Base-by-base conservation (phyloP, 1,140 invertebrate species). In the Eumeta japonica region DNA sequence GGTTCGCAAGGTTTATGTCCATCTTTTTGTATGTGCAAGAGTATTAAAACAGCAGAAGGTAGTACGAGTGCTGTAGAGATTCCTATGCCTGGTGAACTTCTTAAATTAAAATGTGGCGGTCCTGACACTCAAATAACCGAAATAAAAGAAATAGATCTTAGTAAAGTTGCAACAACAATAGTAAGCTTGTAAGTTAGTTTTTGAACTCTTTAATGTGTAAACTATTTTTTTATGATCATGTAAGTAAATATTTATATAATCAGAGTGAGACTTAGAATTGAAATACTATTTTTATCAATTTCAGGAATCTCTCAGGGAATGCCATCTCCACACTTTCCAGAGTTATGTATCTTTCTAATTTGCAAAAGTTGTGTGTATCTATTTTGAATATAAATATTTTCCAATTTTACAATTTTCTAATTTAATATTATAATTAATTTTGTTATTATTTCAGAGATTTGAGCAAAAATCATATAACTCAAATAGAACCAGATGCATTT, bases 401-500 rank as follows among this genome's bases (percentile, higher is more conserved):
- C 46, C 19, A 12, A 27, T 20, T 19, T 43, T 37, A 11, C 12
- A n/a, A 38, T 28, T 38, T 16, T 36, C 31, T 44, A 24, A 28
- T 15, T 34, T 34, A 5, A 34, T 5, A 12, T 34, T 10, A 34
- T 20, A 37, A 28, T 28, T 37, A 27, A 19, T 35, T 13, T 28
- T 39, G 2, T 43, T 33, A 39, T 50, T 32, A 29, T 49, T 77
- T 12, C 62, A 88, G 85, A 51, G 84, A 88, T 63, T 75, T 93
- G 32, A 88, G 84, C 52, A 80, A 82, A 54, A 95, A 95, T 62
- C 79, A 84, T 46, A 88, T 94, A 59, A 77, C 76, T 10, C 61
- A 77, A 15, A 84, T 94, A 45, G 80, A 87, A 58, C 76, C 81
- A n/a, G 80, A 87, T 60, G 83, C 86, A 30, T 93, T 89, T 50